phyloP scores from a whole-genome alignment of 2,888 invertebrate genomes.

The Drosophila leonis region DNA sequence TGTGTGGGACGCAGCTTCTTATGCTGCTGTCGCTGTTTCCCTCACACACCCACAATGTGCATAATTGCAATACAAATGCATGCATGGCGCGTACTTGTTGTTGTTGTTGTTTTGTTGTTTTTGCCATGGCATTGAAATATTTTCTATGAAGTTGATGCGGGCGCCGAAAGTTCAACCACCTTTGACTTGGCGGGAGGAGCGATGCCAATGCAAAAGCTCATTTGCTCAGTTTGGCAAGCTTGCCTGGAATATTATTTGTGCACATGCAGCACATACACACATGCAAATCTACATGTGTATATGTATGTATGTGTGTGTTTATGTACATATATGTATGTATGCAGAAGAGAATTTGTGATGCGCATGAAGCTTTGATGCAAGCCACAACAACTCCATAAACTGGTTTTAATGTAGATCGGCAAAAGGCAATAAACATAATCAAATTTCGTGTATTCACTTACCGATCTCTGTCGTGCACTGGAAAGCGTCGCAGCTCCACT shows the following conservation, averaged over 20 bases:
- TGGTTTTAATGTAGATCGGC: slow-evolving; percentile 50
- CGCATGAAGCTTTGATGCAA: slow-evolving; percentile 57
- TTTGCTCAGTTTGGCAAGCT: slow-evolving; percentile 18
- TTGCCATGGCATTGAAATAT: slow-evolving; percentile 83
- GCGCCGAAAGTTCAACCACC: slow-evolving; percentile 79
- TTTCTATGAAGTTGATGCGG: slow-evolving; percentile 76
- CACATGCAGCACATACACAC: slow-evolving; percentile 7
- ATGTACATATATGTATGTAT: neutral
- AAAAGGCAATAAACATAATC: slow-evolving; percentile 14
- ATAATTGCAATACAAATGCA: slow-evolving; percentile 64
- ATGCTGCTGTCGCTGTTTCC: slow-evolving; percentile 50
- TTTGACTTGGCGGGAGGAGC: slow-evolving; percentile 70
- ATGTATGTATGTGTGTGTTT: neutral
- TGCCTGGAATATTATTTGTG: slow-evolving; percentile 25
- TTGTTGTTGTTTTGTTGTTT: slow-evolving; percentile 40
- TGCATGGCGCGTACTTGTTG: slow-evolving; percentile 30
- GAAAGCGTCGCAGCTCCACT: slow-evolving; percentile 77
- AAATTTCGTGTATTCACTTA: slow-evolving; percentile 50
- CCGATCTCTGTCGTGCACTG: slow-evolving; percentile 76
- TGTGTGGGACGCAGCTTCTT: slow-evolving; percentile 57
- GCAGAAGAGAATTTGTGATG: slow-evolving; percentile 52
- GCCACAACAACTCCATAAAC: slow-evolving; percentile 36
- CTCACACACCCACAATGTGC: slow-evolving; percentile 56
- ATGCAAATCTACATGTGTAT: neutral
- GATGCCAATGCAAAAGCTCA: slow-evolving; percentile 56